Evolutionary conservation across 2,888 invertebrate genomes (phyloP), one percentile per base, ranked within the genome.

Genomic region (Drosophila sordidapex): DNA sequence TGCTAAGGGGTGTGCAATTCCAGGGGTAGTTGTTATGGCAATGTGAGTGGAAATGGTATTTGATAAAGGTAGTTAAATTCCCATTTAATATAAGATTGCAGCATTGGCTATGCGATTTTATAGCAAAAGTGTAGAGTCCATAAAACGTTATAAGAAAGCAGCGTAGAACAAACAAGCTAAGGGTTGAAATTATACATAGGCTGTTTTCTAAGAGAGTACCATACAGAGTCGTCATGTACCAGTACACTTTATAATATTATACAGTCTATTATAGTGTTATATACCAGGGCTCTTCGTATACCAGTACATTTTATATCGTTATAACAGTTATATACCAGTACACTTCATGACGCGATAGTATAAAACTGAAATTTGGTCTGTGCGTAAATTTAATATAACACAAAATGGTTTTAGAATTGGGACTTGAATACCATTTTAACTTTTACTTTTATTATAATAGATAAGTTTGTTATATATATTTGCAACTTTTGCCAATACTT

Each of bases 11-110:
- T 57, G 15, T 25, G 46, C 1, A 8, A 15, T 46, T 15, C 21
- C 31, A 33, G 64, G 78, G 78, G 64, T 53, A 57, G 38, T 36
- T 36, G 25, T 54, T 51, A 36, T 60, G 38, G 36, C n/a, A 43
- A 3, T 7, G 1, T 18, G 36, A 60, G 52, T 21, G 49, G 8
- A 15, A 48, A 38, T 38, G 1, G 0, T 13, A 25, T 40, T 35
- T 49, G 1, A 40, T n/a, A 27, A 63, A 21, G 52, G 54, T 29
- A 49, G 25, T 35, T 21, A 40, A 4, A 13, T 3, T 8, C 6
- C 10, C 33, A 1, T 13, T 25, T 10, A 29, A 54, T 10, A 38
- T 27, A 56, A 52, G 69, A 52, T 58, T 67, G 25, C 0, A 4
- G 40, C 33, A 49, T 54, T 49, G 21, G 29, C 36, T 60, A 46